Evolutionary conservation across 1,140 invertebrate species (phyloP).

Genomic region (Ostrea edulis): DNA sequence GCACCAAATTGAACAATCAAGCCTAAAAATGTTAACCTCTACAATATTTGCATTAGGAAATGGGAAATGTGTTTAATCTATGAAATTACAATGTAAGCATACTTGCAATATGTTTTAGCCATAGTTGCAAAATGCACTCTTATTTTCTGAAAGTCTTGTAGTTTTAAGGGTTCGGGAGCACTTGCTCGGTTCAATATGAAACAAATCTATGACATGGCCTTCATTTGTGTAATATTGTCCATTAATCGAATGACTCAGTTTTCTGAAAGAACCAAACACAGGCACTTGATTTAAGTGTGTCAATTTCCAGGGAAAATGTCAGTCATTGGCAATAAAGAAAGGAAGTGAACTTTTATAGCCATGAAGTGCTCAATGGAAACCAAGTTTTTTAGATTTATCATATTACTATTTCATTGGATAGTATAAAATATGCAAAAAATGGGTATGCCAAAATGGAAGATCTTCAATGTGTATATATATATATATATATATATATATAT

Average conservation of each 20-base stretch:
- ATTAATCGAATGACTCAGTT: conserved; percentile 27
- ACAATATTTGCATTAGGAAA: background rate
- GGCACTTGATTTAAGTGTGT: conserved; percentile 24
- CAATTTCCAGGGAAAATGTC: conserved; percentile 10
- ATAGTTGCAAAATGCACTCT: background rate
- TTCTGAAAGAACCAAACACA: conserved; percentile 5
- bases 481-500: too few species aligned
- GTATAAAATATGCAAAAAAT: background rate
- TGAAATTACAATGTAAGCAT: background rate
- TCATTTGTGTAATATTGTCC: background rate
- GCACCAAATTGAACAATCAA: too few species aligned
- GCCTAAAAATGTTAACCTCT: background rate
- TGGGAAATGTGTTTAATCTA: background rate
- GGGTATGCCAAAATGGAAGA: background rate
- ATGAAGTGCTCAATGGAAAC: background rate
- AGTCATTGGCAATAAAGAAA: background rate
- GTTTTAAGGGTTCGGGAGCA: background rate
- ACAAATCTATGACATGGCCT: background rate
- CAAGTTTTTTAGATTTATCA: background rate
- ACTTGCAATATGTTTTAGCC: background rate
- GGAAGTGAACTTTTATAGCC: conserved; percentile 14
- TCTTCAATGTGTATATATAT: background rate
- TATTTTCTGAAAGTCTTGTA: background rate
- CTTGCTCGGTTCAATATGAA: background rate
- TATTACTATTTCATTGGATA: conserved; percentile 1